Evolutionary conservation across 2,797 vertebrate genomes (phyloP).

Genomic region (Ara ararauna): DNA sequence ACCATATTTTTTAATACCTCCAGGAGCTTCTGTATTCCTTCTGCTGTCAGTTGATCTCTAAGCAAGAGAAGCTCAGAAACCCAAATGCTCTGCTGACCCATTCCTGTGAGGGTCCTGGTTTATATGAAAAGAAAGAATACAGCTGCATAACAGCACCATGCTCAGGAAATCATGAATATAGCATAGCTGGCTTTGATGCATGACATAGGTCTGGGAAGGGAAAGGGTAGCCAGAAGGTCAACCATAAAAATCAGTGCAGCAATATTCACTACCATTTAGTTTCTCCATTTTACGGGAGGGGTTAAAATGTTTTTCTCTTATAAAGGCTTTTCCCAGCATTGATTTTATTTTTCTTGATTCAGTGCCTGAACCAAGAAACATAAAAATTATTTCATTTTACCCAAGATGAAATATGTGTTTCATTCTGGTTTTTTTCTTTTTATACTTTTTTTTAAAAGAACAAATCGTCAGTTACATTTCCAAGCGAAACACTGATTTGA

Average conservation of each 20-base stretch:
- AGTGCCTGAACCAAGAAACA: neutral
- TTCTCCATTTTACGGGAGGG: neutral
- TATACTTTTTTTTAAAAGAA: neutral
- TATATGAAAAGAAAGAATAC: neutral
- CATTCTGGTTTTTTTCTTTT: neutral
- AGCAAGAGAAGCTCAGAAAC: neutral
- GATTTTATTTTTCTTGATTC: conserved; percentile 37
- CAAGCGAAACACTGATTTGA: neutral
- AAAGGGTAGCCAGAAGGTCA: conserved; percentile 45
- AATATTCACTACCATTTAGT: neutral
- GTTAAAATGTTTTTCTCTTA: conserved; percentile 12
- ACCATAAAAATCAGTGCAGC: conserved; percentile 21
- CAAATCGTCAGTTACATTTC: neutral
- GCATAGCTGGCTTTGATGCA: conserved; percentile 22
- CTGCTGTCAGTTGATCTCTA: neutral
- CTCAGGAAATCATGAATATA: neutral
- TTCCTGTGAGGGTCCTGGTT: neutral
- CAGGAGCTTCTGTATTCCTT: neutral
- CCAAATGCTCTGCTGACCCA: neutral
- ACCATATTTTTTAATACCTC: neutral
- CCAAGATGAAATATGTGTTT: neutral
- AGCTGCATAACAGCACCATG: rapidly evolving
- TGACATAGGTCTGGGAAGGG: conserved; percentile 27
- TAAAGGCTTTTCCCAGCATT: neutral
- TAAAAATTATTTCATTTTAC: conserved; percentile 11